Conservation (phyloP, 2,797 vertebrate genomes). For the Periparus ater region DNA sequence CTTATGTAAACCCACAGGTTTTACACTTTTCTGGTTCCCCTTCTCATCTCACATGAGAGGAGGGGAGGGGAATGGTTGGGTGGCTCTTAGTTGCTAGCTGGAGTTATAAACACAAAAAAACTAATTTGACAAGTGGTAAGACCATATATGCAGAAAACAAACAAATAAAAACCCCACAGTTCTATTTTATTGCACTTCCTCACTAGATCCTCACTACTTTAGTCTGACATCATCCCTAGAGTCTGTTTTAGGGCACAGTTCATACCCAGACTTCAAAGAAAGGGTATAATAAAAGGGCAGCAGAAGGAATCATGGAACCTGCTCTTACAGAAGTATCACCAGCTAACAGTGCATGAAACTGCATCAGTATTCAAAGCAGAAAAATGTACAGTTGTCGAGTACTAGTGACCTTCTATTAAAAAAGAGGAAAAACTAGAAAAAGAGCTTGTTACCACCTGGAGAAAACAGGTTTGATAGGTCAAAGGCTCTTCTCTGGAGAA, state of each 20-base stretch:
- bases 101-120: neutral
- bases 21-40: neutral
- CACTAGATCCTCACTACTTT: neutral
- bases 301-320: neutral
- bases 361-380: neutral
- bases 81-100: neutral
- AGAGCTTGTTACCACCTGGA: neutral
- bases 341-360: neutral
- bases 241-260: neutral
- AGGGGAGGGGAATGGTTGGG: accelerated
- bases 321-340: neutral
- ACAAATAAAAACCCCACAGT: accelerated
- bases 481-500: neutral
- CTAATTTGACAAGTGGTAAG: neutral
- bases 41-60: neutral
- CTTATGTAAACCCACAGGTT: neutral
- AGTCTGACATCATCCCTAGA: neutral
- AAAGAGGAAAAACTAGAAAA: neutral
- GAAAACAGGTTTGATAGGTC: neutral
- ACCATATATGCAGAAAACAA: neutral
- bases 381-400: neutral
- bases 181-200: neutral
- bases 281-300: neutral
- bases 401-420: neutral
- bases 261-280: neutral